Evolutionary conservation across 2,797 vertebrate species (phyloP).

Genomic region (Xenops minutus): DNA sequence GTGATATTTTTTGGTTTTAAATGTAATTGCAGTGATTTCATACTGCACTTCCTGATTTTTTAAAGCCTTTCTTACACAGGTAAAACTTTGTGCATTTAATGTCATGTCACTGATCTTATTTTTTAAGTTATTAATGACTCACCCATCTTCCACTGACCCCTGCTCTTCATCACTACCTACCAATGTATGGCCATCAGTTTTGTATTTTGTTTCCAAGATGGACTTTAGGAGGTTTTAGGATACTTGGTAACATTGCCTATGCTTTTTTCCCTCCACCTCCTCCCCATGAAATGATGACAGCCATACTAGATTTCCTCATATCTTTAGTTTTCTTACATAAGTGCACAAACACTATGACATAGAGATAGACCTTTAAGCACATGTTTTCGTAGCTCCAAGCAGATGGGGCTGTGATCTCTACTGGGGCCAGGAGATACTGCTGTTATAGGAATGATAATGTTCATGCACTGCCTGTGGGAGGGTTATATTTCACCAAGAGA

Average conservation of each 20-base stretch:
- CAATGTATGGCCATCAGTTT: background rate
- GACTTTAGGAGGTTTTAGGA: background rate
- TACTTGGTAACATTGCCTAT: background rate
- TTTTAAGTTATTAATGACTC: background rate
- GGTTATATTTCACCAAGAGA: background rate
- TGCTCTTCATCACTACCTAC: background rate
- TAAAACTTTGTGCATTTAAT: background rate
- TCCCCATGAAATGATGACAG: background rate
- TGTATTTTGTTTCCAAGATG: background rate
- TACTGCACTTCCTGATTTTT: background rate
- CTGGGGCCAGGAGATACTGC: background rate
- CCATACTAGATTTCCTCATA: background rate
- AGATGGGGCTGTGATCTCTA: rapidly evolving
- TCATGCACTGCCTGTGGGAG: background rate
- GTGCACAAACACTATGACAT: background rate
- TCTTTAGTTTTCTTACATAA: background rate
- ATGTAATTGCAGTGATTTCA: background rate
- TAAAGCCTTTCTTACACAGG: background rate
- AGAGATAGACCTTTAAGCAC: background rate
- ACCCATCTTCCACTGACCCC: background rate
- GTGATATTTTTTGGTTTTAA: slow-evolving; percentile 31
- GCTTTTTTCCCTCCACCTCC: background rate
- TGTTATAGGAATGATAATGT: background rate
- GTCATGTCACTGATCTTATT: background rate
- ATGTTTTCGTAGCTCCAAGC: background rate